Evolutionary conservation across 2,113 vertebrate genomes (phyloP), one percentile per base, ranked within the genome.

Genomic region (Sprattus sprattus): DNA sequence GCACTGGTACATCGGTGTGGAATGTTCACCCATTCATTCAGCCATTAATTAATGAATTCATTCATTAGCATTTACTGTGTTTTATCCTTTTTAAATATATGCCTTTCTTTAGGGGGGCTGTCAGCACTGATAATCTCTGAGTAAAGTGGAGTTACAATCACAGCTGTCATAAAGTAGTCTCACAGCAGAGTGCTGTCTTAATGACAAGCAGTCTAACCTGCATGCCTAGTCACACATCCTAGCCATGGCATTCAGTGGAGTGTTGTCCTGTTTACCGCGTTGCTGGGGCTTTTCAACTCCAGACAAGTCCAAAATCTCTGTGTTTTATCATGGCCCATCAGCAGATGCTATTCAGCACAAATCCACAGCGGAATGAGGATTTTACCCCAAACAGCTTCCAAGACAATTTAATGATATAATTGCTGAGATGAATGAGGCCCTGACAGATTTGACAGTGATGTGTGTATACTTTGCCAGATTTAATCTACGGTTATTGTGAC

Each of bases 361-460:
- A 78, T 78, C 10, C 13, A 11, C 25, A 15, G 32, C 44, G 13
- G 71, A 28, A 32, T 39, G 32, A 32, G 11, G 28, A 32, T 47
- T 32, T 78, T 32, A 78, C 28, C 10, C 28, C 13, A 13, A 46
- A 84, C 47, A n/a, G 54, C 47, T 47, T 82, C 45, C 45, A 84
- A 45, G 50, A 60, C 60, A 22, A 81, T 84, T 46, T 49, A 85
- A 85, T 54, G 50, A 81, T 28, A 50, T 45, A 39, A 32, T 22
- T 44, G 22, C 32, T 85, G 18, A 6, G 50, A 80, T 52, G 44
- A 85, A 45, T 7, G 4, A 78, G 10, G 32, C 44, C 13, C 10
- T 39, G 71, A 13, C 32, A 78, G 71, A 78, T 78, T 28, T 78
- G 71, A 11, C 46, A 84, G 54, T n/a, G 15, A 64, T 9, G 20